These are phyloP conservation scores for Oreochromis mossambicus DNA, from an alignment of 2,797 vertebrate species.

Conservation along the genomic window DNA sequence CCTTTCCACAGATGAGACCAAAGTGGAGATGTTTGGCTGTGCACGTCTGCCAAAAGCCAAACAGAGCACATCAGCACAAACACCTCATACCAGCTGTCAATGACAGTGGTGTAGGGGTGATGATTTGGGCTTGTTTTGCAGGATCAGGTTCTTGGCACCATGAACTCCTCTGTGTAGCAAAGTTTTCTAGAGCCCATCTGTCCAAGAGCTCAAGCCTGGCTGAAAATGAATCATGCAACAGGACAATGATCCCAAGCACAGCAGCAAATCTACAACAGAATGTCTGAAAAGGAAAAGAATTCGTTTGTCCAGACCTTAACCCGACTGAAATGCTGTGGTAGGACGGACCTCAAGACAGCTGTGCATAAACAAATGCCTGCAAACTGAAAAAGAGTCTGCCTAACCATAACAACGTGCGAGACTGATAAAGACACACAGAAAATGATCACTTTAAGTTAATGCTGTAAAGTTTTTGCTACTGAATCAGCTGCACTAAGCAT, in stretches of 20 bases:
- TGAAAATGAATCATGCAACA: background rate
- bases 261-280: background rate
- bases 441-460: background rate
- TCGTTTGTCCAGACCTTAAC: background rate
- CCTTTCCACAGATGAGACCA: background rate
- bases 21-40: background rate
- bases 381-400: background rate
- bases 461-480: background rate
- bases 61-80: background rate
- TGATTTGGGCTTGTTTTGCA: background rate
- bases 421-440: background rate
- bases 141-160: background rate
- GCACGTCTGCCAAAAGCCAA: background rate
- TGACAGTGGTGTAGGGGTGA: background rate
- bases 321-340: accelerated
- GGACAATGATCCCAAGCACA: background rate
- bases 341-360: background rate
- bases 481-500: background rate
- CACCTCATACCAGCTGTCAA: background rate
- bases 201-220: background rate
- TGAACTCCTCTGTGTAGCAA: background rate
- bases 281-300: background rate
- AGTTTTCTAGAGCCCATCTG: background rate
- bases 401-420: background rate
- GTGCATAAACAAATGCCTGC: background rate